A percentile compares a stretch with the other conserved stretches of the same genome.
Conservation (phyloP, 2,888 invertebrate genomes). For the Heliconius aoede region DNA sequence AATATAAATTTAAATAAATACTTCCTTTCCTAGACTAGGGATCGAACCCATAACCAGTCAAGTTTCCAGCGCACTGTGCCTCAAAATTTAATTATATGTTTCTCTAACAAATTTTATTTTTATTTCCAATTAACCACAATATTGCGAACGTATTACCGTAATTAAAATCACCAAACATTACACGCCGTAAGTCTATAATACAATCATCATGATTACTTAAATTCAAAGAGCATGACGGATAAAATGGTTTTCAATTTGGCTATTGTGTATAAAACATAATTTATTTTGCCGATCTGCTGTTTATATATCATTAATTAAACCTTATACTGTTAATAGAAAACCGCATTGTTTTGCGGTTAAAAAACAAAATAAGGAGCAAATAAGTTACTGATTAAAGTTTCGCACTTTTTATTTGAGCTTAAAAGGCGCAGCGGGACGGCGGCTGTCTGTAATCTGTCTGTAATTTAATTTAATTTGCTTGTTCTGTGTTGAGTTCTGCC, state of each 20-base stretch:
- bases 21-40: no score
- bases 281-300: not conserved
- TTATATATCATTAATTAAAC: not conserved
- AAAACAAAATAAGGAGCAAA: not conserved
- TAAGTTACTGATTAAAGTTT: not conserved
- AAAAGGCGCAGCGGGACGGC: not conserved
- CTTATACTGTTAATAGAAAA: not conserved
- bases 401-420: not conserved
- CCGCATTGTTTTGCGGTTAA: not conserved
- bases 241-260: not conserved
- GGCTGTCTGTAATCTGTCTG: not conserved
- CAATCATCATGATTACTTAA: constrained; percentile 19
- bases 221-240: constrained; percentile 14
- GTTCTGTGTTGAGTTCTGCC: not conserved
- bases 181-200: not conserved
- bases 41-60: no score
- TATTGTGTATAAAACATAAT: no score
- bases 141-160: not conserved
- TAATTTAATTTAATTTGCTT: not conserved
- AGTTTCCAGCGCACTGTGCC: no score
- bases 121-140: no score
- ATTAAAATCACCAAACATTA: constrained; percentile 11
- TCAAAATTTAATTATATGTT: no score
- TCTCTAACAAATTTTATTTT: no score
- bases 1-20: no score